Base-by-base conservation (phyloP, 2,797 vertebrate genomes). In the Myotis planiceps region DNA sequence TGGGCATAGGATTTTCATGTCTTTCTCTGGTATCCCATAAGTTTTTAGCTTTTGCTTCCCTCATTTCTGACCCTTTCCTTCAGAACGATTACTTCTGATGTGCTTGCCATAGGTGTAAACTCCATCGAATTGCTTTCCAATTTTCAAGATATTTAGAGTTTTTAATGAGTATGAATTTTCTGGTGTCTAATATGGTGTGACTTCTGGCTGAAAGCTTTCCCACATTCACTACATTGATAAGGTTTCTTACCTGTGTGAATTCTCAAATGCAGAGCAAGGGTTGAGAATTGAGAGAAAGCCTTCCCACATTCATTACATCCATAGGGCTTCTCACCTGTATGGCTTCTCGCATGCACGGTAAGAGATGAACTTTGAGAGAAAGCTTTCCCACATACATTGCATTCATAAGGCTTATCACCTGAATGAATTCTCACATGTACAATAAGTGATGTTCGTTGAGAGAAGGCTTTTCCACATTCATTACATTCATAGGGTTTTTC, bases 191-290 rank as follows among this genome's bases (percentile, higher is more conserved):
- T 98, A 72, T 99, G 97, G 2, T 98, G 97, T 4, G 97, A 97
- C 0, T 97, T 95, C 34, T 98, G 98, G 79, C 97, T 98, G n/a
- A 99, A 99, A 94, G 98, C 98, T 97, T 98, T 99, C 92, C 98
- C 98, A 95, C 99, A 99, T 49, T 97, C 98, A 0, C 89, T 92
- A 82, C 99, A 99, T 21, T 95, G 96, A 94, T 98, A 98, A 4
- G 98, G 98, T 88, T 97, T 98, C 92, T 98, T 98, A 68, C 98
- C 98, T 29, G 97, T 98, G 95, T 99, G 99, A 42, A 98, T 91
- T 85, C 98, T 98, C 98, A 99, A 99, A 97, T 99, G 99, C 5
- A 99, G 98, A 32, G 98, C 97, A 6, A 99, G 98, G 7, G 99
- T 99, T 72, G 99, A 99, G 0, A 98, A 98, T 94, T 99, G 97